Base-by-base conservation (phyloP, 2,797 vertebrate genomes). In the Prunella strophiata region DNA sequence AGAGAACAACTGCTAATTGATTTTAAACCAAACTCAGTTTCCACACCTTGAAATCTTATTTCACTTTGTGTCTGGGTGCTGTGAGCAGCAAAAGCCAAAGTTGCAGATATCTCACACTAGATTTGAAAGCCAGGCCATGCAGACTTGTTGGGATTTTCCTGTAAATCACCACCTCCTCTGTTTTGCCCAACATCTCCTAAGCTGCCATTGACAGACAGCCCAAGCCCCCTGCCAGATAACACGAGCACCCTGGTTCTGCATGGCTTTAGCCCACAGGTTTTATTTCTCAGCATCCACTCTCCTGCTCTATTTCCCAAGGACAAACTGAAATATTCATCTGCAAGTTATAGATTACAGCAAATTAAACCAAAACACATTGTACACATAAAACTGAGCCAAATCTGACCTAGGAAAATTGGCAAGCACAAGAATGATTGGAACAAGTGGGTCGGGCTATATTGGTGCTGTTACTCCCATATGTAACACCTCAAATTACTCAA, bases 21-120 rank as follows among this genome's bases (percentile, higher is more conserved):
- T 90, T 95, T 85, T 20, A 76, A 96, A 70, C 26, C 57, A 67
- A 75, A 76, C n/a, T 65, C n/a, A 5, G 20, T 50, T 84, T 88
- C 55, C 51, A 63, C 67, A 51, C 38, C 38, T 79, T 77, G 54
- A 88, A 93, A 82, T 58, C 27, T 63, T 74, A 7, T 65, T 94
- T 90, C 45, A 32, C 12, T 40, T 76, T 70, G 10, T 52, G 14
- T 47, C 63, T 34, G 30, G 8, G n/a, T 10, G 7, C 10, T 73
- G 57, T 1, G 3, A 86, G 42, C 18, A 29, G 23, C 1, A 3
- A 59, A 78, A 88, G 30, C 16, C 13, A 15, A 57, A 71, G 20
- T 6, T 79, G 29, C 42, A 43, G 48, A 5, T 48, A 20, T 26
- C 58, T 85, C 51, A 66, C 34, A 1, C 19, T 70, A 62, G 70